Evolutionary conservation across 2,113 vertebrate genomes (phyloP).

Genomic region (Ictidomys tridecemlineatus): DNA sequence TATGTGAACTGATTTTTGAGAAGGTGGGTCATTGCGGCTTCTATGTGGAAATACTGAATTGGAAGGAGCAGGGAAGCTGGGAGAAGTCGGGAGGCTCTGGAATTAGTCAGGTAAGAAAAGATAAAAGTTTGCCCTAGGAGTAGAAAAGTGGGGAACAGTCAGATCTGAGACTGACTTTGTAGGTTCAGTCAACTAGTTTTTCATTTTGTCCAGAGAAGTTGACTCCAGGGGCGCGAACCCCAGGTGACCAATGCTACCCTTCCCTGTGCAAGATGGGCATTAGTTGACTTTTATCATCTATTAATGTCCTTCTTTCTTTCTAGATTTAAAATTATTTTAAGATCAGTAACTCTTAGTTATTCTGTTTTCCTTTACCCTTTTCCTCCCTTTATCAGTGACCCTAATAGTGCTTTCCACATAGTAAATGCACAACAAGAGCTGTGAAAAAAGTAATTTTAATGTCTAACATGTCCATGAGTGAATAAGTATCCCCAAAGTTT

Average conservation of each 20-base stretch:
- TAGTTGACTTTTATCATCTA: neutral
- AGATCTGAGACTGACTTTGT: neutral
- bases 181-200: neutral
- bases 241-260: neutral
- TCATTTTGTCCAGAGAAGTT: too few species aligned
- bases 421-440: neutral
- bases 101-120: neutral
- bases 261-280: neutral
- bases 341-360: neutral
- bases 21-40: neutral
- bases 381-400: neutral
- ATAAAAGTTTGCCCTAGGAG: neutral
- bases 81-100: neutral
- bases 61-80: neutral
- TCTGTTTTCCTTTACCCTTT: neutral
- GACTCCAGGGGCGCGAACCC: neutral
- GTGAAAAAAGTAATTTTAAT: neutral
- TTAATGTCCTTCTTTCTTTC: neutral
- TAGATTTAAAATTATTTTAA: neutral
- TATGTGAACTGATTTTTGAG: neutral
- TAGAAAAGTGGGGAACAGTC: neutral
- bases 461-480: neutral
- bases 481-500: neutral
- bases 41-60: neutral
- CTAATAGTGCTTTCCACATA: neutral